Evolutionary conservation across 2,113 vertebrate species (phyloP), one percentile per base, ranked within the genome.

Genomic region (Carassius auratus): DNA sequence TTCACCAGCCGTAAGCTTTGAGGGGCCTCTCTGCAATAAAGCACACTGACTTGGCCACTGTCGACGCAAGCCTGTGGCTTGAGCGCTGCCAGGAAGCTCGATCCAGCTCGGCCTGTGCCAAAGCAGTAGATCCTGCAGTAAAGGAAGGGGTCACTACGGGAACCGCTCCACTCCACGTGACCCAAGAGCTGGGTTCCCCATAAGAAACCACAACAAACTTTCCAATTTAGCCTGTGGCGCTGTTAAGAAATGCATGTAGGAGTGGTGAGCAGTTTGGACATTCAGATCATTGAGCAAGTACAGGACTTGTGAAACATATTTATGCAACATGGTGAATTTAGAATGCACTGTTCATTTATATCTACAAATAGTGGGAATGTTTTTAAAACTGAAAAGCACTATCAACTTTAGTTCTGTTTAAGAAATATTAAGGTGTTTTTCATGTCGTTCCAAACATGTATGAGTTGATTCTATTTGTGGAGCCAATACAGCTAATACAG

Each of bases 1-100:
- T 45, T 48, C 81, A 86, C 88, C 86, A 85, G 84, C 83, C 82
- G n/a, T 89, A 52, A 77, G 84, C 82, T 77, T 83, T 85, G 79
- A 90, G 87, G 86, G 86, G 88, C 91, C 89, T 86, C 50, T 42
- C 42, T 68, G 91, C 88, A 83, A 86, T 92, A 91, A 91, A 93
- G 89, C 86, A 30, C 81, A 89, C 86, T 90, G 85, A 91, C 91
- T 89, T 86, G 26, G 86, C 85, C 81, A 66, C 84, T 83, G 85
- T 79, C 79, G 86, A 84, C 83, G 81, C 88, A 90, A 89, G 84
- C 85, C 59, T 83, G 73, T 21, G 86, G 86, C 75, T 73, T 86
- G 87, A 80, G 21, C 15, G 21, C 84, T 88, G 89, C 89, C 87
- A 86, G 91, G 89, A 73, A 66, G 52, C 13, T 5, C n/a, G 13